These are phyloP conservation scores for Gonocerus acuteangulatus DNA, from an alignment of 2,888 invertebrate genomes.

Conservation along the genomic window DNA sequence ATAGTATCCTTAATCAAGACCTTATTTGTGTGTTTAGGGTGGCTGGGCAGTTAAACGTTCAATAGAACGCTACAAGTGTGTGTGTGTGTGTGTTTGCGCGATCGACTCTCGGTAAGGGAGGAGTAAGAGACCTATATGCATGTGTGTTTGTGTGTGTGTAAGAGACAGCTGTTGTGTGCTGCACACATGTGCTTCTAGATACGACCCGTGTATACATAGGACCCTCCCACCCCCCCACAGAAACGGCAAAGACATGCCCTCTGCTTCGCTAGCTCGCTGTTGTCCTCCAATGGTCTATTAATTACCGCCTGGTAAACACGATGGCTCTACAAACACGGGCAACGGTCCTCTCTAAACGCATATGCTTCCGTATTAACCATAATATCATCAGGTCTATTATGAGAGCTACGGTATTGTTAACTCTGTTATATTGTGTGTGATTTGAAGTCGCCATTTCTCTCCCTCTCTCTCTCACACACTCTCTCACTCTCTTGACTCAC, in stretches of 20 bases:
- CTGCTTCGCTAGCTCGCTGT: slow-evolving; percentile 1
- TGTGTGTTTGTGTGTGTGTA: too few relatives aligned
- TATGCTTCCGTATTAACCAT: slow-evolving; percentile 6
- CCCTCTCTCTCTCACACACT: neutral
- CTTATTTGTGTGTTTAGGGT: too few relatives aligned
- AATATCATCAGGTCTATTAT: neutral
- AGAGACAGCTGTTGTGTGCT: too few relatives aligned
- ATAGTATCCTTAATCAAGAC: too few relatives aligned
- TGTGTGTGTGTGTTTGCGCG: too few relatives aligned
- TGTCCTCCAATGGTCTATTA: slow-evolving; percentile 12
- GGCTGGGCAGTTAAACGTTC: too few relatives aligned
- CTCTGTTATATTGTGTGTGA: too few relatives aligned
- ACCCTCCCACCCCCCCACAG: neutral
- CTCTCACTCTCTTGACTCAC: neutral
- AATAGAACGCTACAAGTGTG: too few relatives aligned
- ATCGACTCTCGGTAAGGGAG: too few relatives aligned
- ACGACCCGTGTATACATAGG: neutral
- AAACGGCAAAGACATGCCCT: neutral
- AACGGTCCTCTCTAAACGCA: slow-evolving; percentile 1
- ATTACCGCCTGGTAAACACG: slow-evolving; percentile 6
- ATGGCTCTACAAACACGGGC: slow-evolving; percentile 5
- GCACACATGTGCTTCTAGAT: too few relatives aligned
- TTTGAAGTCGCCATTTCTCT: neutral
- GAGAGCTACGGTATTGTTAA: too few relatives aligned
- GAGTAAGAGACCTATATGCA: too few relatives aligned